Base-by-base conservation (phyloP, 2,797 vertebrate species). In the Oophaga sylvatica region DNA sequence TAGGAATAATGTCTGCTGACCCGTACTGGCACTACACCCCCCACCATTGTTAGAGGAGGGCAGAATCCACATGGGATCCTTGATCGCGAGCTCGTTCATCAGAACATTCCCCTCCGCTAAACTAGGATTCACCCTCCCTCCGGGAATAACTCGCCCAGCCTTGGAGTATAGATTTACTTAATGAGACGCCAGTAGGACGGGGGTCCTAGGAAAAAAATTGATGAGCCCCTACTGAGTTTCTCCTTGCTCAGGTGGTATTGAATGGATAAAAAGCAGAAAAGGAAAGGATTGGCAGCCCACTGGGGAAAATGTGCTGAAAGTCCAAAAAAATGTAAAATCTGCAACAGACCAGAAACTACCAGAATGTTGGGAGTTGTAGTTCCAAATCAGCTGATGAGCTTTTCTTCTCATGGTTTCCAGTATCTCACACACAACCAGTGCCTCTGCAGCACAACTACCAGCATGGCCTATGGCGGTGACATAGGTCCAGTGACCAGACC, bases 111-210 rank as follows among this genome's bases (percentile, higher is more conserved):
- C 15, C 29, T 62, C 31, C 45, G 35, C 60, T 89, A 89, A 86
- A 89, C 83, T 56, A 53, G 62, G 70, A 85, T 73, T 88, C 87
- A 84, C 65, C 81, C 87, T 89, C 87, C 87, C 87, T 11, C 7
- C 12, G 87, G 87, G 87, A 82, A 60, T 81, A 31, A 31, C 83
- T 65, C 11, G 13, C 83, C 57, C 53, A 13, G 60, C 60, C 80
- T 71, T 70, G 81, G 81, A 87, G 81, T 88, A 84, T 83, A 70
- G 83, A 86, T 85, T 62, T 57, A 78, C 87, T 84, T 80, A 71
- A 79, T 26, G 78, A 70, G 79, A 56, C 11, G 17, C 57, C 22
- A 45, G 83, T 7, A 77, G 45, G 57, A 62, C 57, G 87, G 60
- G 65, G 75, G 11, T 7, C 20, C 31, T 5, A 5, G 1, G 76